These are phyloP conservation scores for Mellilla xanthometata DNA, from an alignment of 2,888 invertebrate species.

Conservation along the genomic window DNA sequence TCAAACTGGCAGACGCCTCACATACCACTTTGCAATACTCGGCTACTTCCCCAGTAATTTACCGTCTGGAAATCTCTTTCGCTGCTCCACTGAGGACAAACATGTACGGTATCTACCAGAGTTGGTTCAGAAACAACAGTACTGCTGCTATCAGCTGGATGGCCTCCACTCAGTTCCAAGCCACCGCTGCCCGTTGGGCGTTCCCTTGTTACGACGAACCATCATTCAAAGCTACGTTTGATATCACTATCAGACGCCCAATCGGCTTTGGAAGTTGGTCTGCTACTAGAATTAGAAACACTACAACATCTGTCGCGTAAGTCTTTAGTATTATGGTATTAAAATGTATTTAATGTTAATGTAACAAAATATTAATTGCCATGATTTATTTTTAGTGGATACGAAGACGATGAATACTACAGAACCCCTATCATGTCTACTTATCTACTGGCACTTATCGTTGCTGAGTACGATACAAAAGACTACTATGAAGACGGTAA, in stretches of 20 bases:
- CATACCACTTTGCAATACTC: conserved; percentile 41
- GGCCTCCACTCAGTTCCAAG: conserved; percentile 87
- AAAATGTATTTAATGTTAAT: too few species aligned
- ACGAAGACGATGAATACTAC: conserved; percentile 52
- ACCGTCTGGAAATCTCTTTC: conserved; percentile 52
- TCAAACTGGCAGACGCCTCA: conserved; percentile 35
- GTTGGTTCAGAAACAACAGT: conserved; percentile 60
- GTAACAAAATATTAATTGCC: background rate
- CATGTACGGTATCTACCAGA: conserved; percentile 71
- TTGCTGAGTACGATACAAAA: conserved; percentile 80
- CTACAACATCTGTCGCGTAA: conserved; percentile 39
- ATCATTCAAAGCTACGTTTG: conserved; percentile 90
- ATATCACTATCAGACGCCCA: conserved; percentile 84
- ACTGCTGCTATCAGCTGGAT: conserved; percentile 62
- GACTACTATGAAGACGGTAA: conserved; percentile 12
- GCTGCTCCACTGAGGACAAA: conserved; percentile 53
- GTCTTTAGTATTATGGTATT: conserved; percentile 25
- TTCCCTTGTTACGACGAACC: conserved; percentile 94
- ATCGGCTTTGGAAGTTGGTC: conserved; percentile 70
- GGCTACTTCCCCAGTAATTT: conserved; percentile 34
- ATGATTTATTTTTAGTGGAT: conserved; percentile 52
- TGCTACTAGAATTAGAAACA: conserved; percentile 80
- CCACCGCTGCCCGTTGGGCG: conserved; percentile 85
- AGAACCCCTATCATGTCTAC: conserved; percentile 83
- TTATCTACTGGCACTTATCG: conserved; percentile 87